phyloP scores from a whole-genome alignment of 2,113 vertebrate genomes.

The Megalops atlanticus region DNA sequence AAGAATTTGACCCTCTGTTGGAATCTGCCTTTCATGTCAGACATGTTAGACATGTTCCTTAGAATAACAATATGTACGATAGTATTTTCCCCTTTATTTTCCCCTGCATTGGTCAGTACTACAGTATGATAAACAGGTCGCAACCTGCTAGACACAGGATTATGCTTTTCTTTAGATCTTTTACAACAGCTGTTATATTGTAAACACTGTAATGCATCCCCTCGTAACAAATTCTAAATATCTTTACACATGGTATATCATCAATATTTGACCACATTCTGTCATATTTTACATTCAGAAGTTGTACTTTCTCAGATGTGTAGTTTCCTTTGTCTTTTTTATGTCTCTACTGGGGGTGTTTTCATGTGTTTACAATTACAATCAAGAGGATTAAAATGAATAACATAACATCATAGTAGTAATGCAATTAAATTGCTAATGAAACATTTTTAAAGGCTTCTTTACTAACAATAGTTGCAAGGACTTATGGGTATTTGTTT shows the following conservation, averaged over 20 bases:
- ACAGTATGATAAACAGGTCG: too few species aligned
- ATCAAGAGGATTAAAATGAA: background rate
- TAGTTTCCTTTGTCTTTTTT: conserved; percentile 24
- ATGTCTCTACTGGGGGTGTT: background rate
- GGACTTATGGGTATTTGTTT: background rate
- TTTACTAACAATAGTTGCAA: background rate
- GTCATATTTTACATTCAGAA: conserved; percentile 60
- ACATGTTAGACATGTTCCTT: too few species aligned
- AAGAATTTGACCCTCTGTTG: too few species aligned
- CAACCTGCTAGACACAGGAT: too few species aligned
- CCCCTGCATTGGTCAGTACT: too few species aligned
- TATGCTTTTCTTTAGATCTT: background rate
- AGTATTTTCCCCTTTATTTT: too few species aligned
- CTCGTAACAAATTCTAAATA: conserved; percentile 22
- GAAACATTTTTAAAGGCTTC: background rate
- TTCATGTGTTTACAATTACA: background rate
- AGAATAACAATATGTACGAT: too few species aligned
- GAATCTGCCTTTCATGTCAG: too few species aligned
- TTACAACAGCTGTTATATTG: background rate
- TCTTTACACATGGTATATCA: background rate
- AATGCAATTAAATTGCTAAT: background rate
- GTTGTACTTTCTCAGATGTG: conserved; percentile 30
- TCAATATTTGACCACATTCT: conserved; percentile 54
- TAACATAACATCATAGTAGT: background rate
- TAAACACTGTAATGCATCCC: background rate